Evolutionary conservation across 2,888 invertebrate species (phyloP).

Genomic region (Eumerus sabulonum): DNA sequence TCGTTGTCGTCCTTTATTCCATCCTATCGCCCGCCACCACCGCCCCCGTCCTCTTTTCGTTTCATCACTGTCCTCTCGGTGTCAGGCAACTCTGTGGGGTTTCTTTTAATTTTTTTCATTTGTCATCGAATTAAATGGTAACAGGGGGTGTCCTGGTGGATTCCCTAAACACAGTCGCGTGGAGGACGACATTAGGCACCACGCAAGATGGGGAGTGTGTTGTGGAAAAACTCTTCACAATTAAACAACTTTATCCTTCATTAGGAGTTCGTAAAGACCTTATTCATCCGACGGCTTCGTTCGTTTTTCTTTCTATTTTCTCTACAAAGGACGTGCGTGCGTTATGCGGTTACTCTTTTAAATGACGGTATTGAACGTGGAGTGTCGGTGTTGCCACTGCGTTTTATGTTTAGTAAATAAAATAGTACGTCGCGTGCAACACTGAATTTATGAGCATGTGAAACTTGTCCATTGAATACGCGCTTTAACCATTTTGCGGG

Average conservation of each 20-base stretch:
- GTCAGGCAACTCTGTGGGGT: too few relatives aligned
- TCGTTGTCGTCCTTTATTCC: constrained; percentile 4
- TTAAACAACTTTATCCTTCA: constrained; percentile 69
- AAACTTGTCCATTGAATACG: too few relatives aligned
- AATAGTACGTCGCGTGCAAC: too few relatives aligned
- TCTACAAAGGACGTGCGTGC: constrained; percentile 35
- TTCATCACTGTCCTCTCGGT: background rate
- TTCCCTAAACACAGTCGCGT: background rate
- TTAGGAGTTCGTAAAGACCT: constrained; percentile 62
- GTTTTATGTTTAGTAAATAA: background rate
- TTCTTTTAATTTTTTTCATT: too few relatives aligned
- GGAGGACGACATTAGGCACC: constrained; percentile 33
- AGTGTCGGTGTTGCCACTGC: constrained; percentile 43
- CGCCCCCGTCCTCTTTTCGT: constrained; percentile 5
- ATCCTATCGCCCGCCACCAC: too few relatives aligned
- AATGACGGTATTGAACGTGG: constrained; percentile 63
- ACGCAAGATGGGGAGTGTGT: constrained; percentile 46
- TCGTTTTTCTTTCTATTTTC: background rate
- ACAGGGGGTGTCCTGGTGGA: too few relatives aligned
- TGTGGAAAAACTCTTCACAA: constrained; percentile 61
- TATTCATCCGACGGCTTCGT: constrained; percentile 8
- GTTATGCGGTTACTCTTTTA: constrained; percentile 63
- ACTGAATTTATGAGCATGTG: too few relatives aligned
- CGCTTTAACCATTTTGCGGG: too few relatives aligned
- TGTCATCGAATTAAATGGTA: too few relatives aligned